Percentiles rank a stretch among this genome's conserved stretches.
Evolutionary conservation across 2,113 vertebrate species (phyloP).

Genomic region (Sceloporus tristichus): DNA sequence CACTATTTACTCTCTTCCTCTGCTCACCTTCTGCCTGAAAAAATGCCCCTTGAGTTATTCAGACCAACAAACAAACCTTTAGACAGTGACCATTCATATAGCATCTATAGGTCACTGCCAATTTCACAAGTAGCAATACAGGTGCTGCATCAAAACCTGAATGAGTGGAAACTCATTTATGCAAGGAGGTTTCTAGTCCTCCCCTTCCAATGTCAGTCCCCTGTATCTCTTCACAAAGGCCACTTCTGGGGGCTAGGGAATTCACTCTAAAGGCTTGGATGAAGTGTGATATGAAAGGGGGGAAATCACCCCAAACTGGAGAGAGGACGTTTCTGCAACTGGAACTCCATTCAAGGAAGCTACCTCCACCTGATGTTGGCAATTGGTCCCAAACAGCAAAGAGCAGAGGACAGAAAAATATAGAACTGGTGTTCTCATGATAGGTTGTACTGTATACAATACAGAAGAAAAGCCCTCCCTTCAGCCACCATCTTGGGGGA

Average conservation of each 20-base stretch:
- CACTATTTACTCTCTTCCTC: not conserved
- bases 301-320: not conserved
- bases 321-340: not conserved
- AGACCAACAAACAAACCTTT: not conserved
- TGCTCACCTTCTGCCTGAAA: not conserved
- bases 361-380: not conserved
- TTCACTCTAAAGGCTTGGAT: not conserved
- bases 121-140: not conserved
- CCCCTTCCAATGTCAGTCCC: not conserved
- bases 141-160: not conserved
- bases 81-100: not conserved
- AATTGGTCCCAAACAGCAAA: not conserved
- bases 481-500: too few relatives aligned
- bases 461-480: not conserved
- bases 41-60: not conserved
- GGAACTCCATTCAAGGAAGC: not conserved
- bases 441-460: not conserved
- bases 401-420: too few relatives aligned
- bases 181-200: not conserved
- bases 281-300: not conserved
- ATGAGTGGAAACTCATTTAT: not conserved
- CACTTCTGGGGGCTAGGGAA: not conserved
- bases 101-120: not conserved
- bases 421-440: too few relatives aligned
- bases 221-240: not conserved